phyloP scores from a whole-genome alignment of 2,113 vertebrate genomes.

The Sula dactylatra region DNA sequence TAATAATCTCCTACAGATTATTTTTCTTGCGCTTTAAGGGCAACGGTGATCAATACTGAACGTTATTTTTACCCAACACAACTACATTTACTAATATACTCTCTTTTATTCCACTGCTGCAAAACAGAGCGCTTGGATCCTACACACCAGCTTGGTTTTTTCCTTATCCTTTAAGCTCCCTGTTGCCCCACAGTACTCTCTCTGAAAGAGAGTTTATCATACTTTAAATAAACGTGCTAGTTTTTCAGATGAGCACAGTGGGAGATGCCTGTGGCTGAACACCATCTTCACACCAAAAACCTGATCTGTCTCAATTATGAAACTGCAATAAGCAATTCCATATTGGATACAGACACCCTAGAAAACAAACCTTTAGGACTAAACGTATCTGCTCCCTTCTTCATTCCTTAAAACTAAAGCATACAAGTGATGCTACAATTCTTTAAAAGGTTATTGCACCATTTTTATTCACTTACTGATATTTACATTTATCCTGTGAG shows the following conservation, averaged over 20 bases:
- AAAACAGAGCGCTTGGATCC: neutral
- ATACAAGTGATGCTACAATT: neutral
- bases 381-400: neutral
- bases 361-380: accelerated
- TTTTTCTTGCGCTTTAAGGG: neutral
- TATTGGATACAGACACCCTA: neutral
- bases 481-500: neutral
- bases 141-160: accelerated
- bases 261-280: neutral
- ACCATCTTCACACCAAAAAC: neutral
- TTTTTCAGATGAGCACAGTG: accelerated
- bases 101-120: neutral
- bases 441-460: neutral
- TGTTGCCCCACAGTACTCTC: neutral
- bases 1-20: neutral
- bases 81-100: accelerated
- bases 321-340: neutral
- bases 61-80: neutral
- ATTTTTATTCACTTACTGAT: too few species aligned
- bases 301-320: neutral
- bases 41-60: neutral
- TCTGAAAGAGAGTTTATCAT: neutral
- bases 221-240: neutral
- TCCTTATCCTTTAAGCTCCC: too few species aligned
- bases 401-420: neutral